Conservation (phyloP, 2,113 vertebrate genomes). For the Lutjanus erythropterus region DNA sequence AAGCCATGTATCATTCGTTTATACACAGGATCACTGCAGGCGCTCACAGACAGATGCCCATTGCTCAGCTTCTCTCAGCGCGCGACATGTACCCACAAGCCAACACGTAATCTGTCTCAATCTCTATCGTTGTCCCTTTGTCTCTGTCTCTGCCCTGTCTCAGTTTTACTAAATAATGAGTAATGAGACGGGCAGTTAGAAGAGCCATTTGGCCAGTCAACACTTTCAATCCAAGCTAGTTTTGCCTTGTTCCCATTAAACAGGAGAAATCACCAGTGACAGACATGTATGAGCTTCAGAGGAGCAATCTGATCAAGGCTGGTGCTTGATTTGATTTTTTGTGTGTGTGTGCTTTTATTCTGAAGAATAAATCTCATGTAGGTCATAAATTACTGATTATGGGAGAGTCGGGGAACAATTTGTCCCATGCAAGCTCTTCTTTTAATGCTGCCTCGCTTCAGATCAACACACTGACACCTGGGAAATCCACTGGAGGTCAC, state of each 20-base stretch:
- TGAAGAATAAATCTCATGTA: slow-evolving; percentile 30
- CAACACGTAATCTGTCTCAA: slow-evolving; percentile 50
- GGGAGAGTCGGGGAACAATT: not conserved
- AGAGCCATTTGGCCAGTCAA: slow-evolving; percentile 40
- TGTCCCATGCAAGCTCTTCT: not conserved
- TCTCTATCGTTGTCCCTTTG: slow-evolving; percentile 34
- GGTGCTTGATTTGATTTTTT: slow-evolving; percentile 35
- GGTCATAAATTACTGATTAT: slow-evolving; percentile 12
- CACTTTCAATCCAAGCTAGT: slow-evolving; percentile 18
- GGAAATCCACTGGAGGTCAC: slow-evolving; percentile 6
- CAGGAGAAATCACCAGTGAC: slow-evolving; percentile 29
- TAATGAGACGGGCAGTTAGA: slow-evolving; percentile 34
- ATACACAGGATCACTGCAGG: slow-evolving; percentile 50
- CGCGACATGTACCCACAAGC: slow-evolving; percentile 36
- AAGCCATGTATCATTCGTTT: slow-evolving; percentile 78
- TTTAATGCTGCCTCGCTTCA: slow-evolving; percentile 4
- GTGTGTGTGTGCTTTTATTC: not conserved
- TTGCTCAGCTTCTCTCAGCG: slow-evolving; percentile 45
- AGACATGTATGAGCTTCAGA: slow-evolving; percentile 19
- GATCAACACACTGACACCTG: slow-evolving; percentile 4
- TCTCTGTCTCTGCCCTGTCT: slow-evolving; percentile 47
- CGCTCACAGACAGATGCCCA: slow-evolving; percentile 43
- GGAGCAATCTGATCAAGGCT: slow-evolving; percentile 23
- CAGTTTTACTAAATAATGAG: slow-evolving; percentile 54
- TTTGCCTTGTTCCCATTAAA: slow-evolving; percentile 33